Evolutionary conservation across 2,888 invertebrate genomes (phyloP), one percentile per base, ranked within the genome.

Genomic region (Xanthorhoe designata): DNA sequence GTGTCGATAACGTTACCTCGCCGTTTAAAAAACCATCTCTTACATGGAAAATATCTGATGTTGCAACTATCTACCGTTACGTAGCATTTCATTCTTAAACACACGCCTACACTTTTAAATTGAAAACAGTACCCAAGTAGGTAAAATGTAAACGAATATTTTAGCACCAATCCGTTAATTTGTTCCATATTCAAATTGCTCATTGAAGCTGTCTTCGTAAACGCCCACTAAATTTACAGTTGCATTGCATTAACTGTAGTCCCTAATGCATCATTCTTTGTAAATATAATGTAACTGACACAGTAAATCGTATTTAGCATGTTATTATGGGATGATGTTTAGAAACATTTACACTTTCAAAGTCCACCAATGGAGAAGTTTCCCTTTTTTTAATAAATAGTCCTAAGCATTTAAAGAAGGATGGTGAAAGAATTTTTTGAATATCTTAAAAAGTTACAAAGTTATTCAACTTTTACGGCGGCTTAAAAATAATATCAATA

Each of bases 111-210:
- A 32, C 53, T 61, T 66, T 57, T 64, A 56, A 56, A 71, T 68
- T 72, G 63, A 71, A 61, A 59, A 57, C 53, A 13, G 38, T 50
- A 42, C 42, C 17, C 18, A 35, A n/a, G 38, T 42, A 51, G 47
- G 59, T 54, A 56, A 60, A 60, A 55, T 61, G 63, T 59, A 55
- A 64, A 60, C 53, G 49, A 71, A 68, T 68, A 66, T 75, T 77
- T 73, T 80, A 77, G 70, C 78, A 68, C 47, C 64, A 19, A 54
- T 60, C 60, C 67, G 74, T 75, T 78, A 78, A 75, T 79, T 75
- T 60, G 70, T 70, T 71, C 64, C 69, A 69, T 72, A 73, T 78
- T 69, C 67, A 65, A 72, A 69, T 56, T 59, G 47, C 61, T 71
- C 72, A 72, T 18, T 45, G 66, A 38, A 66, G 64, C 64, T 71